Conservation (phyloP, 92 coral and sea anemone species). For the Palythoa caribaeorum region DNA sequence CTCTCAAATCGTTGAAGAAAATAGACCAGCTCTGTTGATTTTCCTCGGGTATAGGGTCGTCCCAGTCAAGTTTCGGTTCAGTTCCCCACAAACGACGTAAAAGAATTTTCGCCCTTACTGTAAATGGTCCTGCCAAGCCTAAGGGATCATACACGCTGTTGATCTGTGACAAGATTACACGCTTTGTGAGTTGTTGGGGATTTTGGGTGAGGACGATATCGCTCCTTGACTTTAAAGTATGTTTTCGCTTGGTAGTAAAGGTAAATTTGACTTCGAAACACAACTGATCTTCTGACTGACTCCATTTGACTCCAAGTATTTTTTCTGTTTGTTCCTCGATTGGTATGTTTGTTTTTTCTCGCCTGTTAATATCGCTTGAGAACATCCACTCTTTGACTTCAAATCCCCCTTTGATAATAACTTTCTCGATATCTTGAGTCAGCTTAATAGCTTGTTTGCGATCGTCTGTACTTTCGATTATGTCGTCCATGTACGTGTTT, state of each 20-base stretch:
- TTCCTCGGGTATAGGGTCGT: slow-evolving; percentile 63
- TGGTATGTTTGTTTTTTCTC: slow-evolving; percentile 41
- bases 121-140: too few species aligned
- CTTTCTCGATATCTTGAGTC: too few species aligned
- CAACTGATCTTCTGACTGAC: too few species aligned
- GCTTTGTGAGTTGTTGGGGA: too few species aligned
- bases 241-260: too few species aligned
- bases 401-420: too few species aligned
- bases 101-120: slow-evolving; percentile 66
- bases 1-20: slow-evolving; percentile 60
- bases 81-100: slow-evolving; percentile 67
- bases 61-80: slow-evolving; percentile 57
- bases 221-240: too few species aligned
- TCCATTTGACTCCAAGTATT: too few species aligned
- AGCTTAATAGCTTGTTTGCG: not conserved
- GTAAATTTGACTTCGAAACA: too few species aligned
- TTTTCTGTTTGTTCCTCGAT: slow-evolving; percentile 18
- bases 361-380: slow-evolving; percentile 10
- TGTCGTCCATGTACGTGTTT: not conserved
- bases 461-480: slow-evolving; percentile 27
- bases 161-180: not conserved
- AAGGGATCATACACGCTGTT: slow-evolving; percentile 56
- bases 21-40: slow-evolving; percentile 53
- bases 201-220: too few species aligned
- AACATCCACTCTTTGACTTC: too few species aligned